Evolutionary conservation across 2,113 vertebrate genomes (phyloP).

Genomic region (Balaeniceps rex): DNA sequence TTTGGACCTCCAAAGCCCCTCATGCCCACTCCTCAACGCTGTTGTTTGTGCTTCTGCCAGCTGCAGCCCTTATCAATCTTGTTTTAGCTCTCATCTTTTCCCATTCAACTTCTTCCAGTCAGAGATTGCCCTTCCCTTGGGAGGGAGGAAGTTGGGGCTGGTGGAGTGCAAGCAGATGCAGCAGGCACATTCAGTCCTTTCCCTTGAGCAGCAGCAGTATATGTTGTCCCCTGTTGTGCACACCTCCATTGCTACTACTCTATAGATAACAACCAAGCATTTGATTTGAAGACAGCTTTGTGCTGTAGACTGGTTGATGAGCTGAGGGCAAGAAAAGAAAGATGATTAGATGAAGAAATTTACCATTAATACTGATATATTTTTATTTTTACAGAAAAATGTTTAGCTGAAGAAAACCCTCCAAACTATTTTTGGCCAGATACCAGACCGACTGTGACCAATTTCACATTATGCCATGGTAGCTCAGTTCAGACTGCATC

Average conservation of each 20-base stretch:
- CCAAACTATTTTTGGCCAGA: constrained; percentile 81
- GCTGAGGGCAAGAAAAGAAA: background rate
- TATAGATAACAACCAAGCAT: background rate
- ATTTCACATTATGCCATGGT: constrained; percentile 73
- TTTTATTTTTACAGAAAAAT: constrained; percentile 73
- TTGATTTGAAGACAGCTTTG: background rate
- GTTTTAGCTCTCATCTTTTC: background rate
- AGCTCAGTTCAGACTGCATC: constrained; percentile 78
- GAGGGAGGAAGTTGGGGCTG: background rate
- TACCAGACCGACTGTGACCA: constrained; percentile 70
- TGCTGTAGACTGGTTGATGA: background rate
- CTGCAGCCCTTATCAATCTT: background rate
- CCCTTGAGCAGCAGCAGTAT: background rate
- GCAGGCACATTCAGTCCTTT: accelerated
- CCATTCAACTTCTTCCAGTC: background rate
- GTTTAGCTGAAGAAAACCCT: constrained; percentile 71
- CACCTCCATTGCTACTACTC: background rate
- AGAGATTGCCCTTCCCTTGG: background rate
- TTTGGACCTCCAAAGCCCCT: background rate
- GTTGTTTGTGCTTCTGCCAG: background rate
- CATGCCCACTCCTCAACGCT: background rate
- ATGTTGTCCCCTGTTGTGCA: background rate
- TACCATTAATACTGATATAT: background rate
- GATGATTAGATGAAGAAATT: background rate
- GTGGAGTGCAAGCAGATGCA: background rate